Evolutionary conservation across 2,888 invertebrate genomes (phyloP), one percentile per base, ranked within the genome.

Genomic region (Spodoptera littoralis): DNA sequence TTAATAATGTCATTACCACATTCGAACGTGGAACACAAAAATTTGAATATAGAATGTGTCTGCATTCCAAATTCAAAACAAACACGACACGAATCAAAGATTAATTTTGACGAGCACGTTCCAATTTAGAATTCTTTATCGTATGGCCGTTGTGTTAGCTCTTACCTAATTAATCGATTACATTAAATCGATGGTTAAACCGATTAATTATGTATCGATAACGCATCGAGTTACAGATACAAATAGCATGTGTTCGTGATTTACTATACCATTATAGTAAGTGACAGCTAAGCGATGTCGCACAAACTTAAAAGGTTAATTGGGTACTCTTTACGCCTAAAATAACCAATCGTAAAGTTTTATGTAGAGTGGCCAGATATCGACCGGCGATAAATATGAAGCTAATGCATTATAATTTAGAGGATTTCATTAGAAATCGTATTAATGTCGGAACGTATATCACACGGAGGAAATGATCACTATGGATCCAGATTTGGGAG

Each of bases 251-350:
- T 75, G 54, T 76, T 67, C 65, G 74, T 80, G 88, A 92, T 92
- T 91, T 90, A 92, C 85, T 85, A 82, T 77, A 80, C 81, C 86
- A 86, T 88, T 89, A 90, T 75, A 77, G 79, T 85, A 84, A 85
- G 80, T 80, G 85, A 85, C 89, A 85, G 85, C 84, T 56, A 71
- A 86, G 79, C 79, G 85, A 85, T 85, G 88, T 87, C 86, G 83
- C 84, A 77, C 82, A 78, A 73, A 84, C 86, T 87, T 77, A 69
- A 90, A 90, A 89, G 90, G 88, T 90, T 90, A 92, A 92, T 92
- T 90, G 88, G 89, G 76, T 84, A 84, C 84, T 86, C 84, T 82
- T 86, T 86, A 76, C 66, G 50, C 81, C 84, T 73, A 85, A 90
- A 89, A 89, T 90, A 89, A 84, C 82, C 76, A 84, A 87, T 86